phyloP scores from a whole-genome alignment of 2,888 invertebrate species.

The Diaprepes abbreviatus region DNA sequence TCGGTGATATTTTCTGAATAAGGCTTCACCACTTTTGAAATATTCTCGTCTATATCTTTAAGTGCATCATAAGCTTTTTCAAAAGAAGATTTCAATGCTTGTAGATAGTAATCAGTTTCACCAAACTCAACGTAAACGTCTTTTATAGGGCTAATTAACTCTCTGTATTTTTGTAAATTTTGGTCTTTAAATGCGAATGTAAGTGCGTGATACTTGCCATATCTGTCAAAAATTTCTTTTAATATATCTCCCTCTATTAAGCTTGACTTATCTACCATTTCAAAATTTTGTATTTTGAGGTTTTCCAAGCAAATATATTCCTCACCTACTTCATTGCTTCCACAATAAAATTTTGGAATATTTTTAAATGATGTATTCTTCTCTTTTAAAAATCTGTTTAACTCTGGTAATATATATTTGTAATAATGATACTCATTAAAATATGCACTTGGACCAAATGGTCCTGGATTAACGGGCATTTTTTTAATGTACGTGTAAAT shows the following conservation, averaged over 20 bases:
- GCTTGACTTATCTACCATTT: constrained; percentile 25
- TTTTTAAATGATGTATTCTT: constrained; percentile 15
- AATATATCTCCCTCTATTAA: constrained; percentile 25
- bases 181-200: too few relatives aligned
- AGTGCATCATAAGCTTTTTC: constrained; percentile 45
- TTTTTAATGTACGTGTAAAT: constrained; percentile 41
- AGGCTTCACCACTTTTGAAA: constrained; percentile 4
- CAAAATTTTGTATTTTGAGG: constrained; percentile 16
- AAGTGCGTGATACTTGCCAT: too few relatives aligned
- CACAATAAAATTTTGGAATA: constrained; percentile 17
- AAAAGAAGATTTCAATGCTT: too few relatives aligned
- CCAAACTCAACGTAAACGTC: too few relatives aligned
- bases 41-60: constrained; percentile 28
- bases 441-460: too few relatives aligned
- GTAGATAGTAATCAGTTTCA: too few relatives aligned
- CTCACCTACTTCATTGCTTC: neutral
- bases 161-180: constrained; percentile 23
- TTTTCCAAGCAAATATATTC: constrained; percentile 26
- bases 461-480: constrained; percentile 6
- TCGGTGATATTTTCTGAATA: neutral
- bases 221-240: too few relatives aligned
- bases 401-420: too few relatives aligned
- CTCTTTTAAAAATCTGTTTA: constrained; percentile 17
- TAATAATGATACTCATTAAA: too few relatives aligned
- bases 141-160: constrained; percentile 50